These are phyloP conservation scores for Sparidentex hasta DNA, from an alignment of 2,797 vertebrate species.

Conservation along the genomic window DNA sequence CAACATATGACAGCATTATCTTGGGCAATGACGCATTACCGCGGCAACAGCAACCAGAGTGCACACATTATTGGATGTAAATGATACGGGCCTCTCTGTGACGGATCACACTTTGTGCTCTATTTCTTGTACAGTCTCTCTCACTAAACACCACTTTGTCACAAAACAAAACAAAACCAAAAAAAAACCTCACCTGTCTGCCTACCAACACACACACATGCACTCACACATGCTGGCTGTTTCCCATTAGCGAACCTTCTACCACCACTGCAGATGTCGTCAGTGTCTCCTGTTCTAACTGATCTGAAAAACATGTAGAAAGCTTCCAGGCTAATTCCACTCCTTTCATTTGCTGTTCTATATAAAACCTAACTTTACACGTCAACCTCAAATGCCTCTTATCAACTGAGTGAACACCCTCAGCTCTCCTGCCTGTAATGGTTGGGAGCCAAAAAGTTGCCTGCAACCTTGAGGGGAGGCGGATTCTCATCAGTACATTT, in stretches of 20 bases:
- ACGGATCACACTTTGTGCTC: conserved; percentile 54
- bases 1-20: conserved; percentile 86
- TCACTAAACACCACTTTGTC: conserved; percentile 31
- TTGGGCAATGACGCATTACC: conserved; percentile 80
- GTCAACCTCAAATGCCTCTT: conserved; percentile 39
- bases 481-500: conserved; percentile 58
- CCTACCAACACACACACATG: background rate
- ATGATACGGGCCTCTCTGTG: conserved; percentile 64
- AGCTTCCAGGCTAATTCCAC: conserved; percentile 45
- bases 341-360: conserved; percentile 53
- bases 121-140: conserved; percentile 40
- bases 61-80: conserved; percentile 67
- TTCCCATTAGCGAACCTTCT: conserved; percentile 33
- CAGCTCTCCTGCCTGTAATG: conserved; percentile 14
- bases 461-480: conserved; percentile 57
- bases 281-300: conserved; percentile 15
- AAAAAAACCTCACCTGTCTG: background rate
- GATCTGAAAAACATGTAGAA: conserved; percentile 16
- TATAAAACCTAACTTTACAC: conserved; percentile 55
- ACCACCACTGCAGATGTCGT: conserved; percentile 7
- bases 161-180: no score
- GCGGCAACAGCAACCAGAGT: conserved; percentile 64
- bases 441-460: conserved; percentile 21
- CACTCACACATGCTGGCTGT: conserved; percentile 6
- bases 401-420: conserved; percentile 40